A percentile compares a stretch with the other conserved stretches of the same genome.
These are phyloP conservation scores for Sebastes hubbsi DNA, from an alignment of 2,797 vertebrate genomes.

Conservation along the genomic window DNA sequence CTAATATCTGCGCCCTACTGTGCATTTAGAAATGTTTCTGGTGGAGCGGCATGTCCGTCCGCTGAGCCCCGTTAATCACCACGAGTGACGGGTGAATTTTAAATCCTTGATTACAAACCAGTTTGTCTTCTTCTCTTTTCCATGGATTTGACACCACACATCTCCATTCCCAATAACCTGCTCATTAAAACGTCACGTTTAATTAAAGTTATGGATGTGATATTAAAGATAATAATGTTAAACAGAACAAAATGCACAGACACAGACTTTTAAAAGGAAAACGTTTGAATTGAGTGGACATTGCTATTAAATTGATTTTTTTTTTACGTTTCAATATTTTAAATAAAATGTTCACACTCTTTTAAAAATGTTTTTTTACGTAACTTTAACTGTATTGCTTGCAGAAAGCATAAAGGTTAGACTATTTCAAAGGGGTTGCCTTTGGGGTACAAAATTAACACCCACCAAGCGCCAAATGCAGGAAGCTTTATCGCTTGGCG, in stretches of 20 bases:
- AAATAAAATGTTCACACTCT: background rate
- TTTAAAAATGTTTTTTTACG: too few relatives aligned
- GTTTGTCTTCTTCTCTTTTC: background rate
- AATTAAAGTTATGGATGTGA: background rate
- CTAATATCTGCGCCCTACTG: background rate
- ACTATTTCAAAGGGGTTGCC: too few relatives aligned
- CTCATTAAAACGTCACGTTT: background rate
- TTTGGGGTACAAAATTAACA: too few relatives aligned
- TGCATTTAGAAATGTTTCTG: background rate
- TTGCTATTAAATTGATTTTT: background rate
- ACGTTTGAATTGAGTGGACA: background rate
- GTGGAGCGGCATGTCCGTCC: background rate
- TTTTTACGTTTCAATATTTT: background rate
- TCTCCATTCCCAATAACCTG: background rate
- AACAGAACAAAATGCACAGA: background rate
- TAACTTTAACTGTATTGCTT: too few relatives aligned
- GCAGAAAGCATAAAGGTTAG: too few relatives aligned
- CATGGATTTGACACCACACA: background rate
- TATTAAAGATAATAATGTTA: background rate
- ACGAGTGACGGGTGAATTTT: background rate
- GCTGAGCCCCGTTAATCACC: background rate
- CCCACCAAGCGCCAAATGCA: too few relatives aligned
- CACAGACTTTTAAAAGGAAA: too few relatives aligned
- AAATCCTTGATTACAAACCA: background rate
- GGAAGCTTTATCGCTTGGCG: too few relatives aligned